Evolutionary conservation across 2,113 vertebrate genomes (phyloP).

Genomic region (Puma concolor): DNA sequence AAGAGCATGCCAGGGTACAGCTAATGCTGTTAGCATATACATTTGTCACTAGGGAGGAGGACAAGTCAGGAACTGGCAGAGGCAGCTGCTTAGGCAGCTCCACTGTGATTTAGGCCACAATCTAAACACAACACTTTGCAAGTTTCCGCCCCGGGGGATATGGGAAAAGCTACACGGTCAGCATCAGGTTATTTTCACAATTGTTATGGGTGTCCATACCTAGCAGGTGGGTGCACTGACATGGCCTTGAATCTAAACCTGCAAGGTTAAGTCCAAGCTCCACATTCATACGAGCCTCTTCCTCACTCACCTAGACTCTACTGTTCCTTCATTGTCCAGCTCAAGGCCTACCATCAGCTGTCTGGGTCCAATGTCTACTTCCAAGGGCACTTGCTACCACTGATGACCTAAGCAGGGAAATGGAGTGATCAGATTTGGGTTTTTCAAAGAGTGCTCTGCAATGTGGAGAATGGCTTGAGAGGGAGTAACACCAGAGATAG

Average conservation of each 20-base stretch:
- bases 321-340: background rate
- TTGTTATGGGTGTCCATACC: background rate
- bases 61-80: background rate
- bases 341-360: background rate
- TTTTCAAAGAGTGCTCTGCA: background rate
- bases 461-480: background rate
- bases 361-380: background rate
- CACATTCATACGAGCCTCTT: background rate
- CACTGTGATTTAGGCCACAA: constrained; percentile 3
- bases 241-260: background rate
- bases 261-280: background rate
- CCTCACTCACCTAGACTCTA: background rate
- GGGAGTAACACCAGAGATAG: background rate
- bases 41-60: background rate
- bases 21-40: background rate
- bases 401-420: background rate
- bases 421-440: background rate
- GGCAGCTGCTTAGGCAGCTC: background rate
- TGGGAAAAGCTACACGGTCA: background rate
- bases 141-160: background rate
- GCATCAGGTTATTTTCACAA: background rate
- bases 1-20: background rate
- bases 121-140: constrained; percentile 16
- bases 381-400: background rate
- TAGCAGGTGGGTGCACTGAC: background rate